phyloP scores from a whole-genome alignment of 2,797 vertebrate species.

The Pyrrhura leucotis region DNA sequence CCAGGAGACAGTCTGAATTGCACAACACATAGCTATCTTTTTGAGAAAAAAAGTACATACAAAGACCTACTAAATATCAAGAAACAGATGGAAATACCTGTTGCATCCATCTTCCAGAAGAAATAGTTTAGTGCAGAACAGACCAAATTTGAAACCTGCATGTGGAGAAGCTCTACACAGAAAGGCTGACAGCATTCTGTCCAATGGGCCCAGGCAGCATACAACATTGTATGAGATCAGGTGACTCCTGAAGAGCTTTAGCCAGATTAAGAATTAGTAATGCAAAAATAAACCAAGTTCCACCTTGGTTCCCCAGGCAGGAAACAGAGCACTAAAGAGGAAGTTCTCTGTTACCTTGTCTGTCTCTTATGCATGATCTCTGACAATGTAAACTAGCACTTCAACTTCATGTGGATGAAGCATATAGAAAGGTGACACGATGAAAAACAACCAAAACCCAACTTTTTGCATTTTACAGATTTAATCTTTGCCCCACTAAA shows the following conservation, averaged over 20 bases:
- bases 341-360: background rate
- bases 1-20: background rate
- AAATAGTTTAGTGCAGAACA: background rate
- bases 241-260: background rate
- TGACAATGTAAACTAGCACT: background rate
- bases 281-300: background rate
- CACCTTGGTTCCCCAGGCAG: background rate
- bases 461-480: background rate
- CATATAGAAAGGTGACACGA: background rate
- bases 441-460: background rate
- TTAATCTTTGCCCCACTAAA: background rate
- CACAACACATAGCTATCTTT: background rate
- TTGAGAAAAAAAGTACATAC: background rate
- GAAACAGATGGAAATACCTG: slow-evolving; percentile 16
- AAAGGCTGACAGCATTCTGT: background rate
- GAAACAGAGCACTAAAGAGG: background rate
- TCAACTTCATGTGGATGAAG: background rate
- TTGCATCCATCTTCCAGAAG: background rate
- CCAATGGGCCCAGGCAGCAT: background rate
- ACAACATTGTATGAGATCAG: background rate
- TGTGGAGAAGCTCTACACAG: background rate
- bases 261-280: background rate
- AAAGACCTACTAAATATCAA: background rate
- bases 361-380: background rate
- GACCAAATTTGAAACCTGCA: slow-evolving; percentile 8